Percentiles rank a stretch among this genome's conserved stretches.
These are phyloP conservation scores for Musca vetustissima DNA, from an alignment of 1,140 invertebrate species.

Conservation along the genomic window DNA sequence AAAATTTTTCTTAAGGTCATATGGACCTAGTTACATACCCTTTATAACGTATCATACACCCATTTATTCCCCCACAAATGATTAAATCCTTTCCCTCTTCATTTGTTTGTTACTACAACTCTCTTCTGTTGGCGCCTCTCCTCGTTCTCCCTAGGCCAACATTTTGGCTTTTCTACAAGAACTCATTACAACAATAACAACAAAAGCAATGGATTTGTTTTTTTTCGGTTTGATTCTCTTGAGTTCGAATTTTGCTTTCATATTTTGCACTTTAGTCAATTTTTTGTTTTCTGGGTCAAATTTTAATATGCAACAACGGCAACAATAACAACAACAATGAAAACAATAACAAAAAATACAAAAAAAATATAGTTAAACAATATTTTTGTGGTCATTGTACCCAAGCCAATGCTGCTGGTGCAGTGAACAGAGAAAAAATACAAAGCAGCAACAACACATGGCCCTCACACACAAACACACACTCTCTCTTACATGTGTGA, in stretches of 20 bases:
- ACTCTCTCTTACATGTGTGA: too few species aligned
- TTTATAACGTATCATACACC: too few species aligned
- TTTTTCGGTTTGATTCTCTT: neutral
- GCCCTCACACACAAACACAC: too few species aligned
- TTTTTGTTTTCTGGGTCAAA: constrained; percentile 24
- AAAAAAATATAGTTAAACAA: neutral
- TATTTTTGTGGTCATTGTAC: constrained; percentile 22
- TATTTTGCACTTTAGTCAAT: constrained; percentile 23
- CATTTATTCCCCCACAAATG: neutral
- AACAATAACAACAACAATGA: neutral
- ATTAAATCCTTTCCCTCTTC: neutral
- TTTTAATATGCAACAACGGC: constrained; percentile 12
- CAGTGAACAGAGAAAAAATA: constrained; percentile 5
- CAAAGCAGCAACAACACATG: too few species aligned
- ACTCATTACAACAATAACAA: too few species aligned
- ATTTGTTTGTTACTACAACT: neutral
- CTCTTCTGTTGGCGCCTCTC: neutral
- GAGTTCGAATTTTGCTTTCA: neutral
- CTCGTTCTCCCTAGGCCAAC: too few species aligned
- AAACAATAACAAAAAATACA: neutral
- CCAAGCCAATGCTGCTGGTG: constrained; percentile 20
- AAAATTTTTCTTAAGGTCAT: too few species aligned
- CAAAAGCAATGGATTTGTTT: too few species aligned
- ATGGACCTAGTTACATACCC: too few species aligned
- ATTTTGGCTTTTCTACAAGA: too few species aligned